Evolutionary conservation across 2,888 invertebrate genomes (phyloP), one percentile per base, ranked within the genome.

Genomic region (Drosophila antonietae): DNA sequence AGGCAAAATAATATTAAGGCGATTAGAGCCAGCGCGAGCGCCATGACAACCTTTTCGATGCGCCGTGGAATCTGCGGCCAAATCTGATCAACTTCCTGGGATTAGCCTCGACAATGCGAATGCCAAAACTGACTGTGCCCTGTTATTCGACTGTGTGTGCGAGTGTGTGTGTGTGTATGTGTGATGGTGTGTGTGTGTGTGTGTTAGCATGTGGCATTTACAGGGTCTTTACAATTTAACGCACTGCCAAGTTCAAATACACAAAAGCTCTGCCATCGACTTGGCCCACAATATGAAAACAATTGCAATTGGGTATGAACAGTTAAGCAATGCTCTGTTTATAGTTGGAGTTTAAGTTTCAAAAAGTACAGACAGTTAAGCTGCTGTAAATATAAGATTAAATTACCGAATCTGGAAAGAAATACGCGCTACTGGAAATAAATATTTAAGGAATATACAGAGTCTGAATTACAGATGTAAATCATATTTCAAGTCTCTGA

Each of bases 181-280:
- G 68, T 52, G n/a, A 23, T 23, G 23, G 23, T 23, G 23, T 23
- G 57, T 35, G 53, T 43, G 51, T 60, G 71, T 60, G 37, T 64
- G 52, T 64, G 66, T 43, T 18, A 49, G 60, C 43, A 67, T 64
- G 65, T 78, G 73, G 66, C 80, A 73, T 75, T 85, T 85, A 65
- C 61, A 61, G 70, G 84, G 84, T 74, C 84, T 87, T 84, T 87
- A 84, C 89, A 84, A 84, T 84, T 84, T 84, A 84, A 84, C 84
- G 84, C 84, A 84, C 84, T 89, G 84, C 76, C 89, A 84, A 84
- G 84, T 89, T 84, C 84, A 84, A 84, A 84, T 89, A 89, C 84
- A 87, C 89, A 88, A 74, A 89, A 83, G 75, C 84, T 63, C 73
- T 57, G 71, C 63, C 77, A 60, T 53, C 68, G 68, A 72, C 80